Base-by-base conservation (phyloP, 2,888 invertebrate species). In the Xestia sexstrigata region DNA sequence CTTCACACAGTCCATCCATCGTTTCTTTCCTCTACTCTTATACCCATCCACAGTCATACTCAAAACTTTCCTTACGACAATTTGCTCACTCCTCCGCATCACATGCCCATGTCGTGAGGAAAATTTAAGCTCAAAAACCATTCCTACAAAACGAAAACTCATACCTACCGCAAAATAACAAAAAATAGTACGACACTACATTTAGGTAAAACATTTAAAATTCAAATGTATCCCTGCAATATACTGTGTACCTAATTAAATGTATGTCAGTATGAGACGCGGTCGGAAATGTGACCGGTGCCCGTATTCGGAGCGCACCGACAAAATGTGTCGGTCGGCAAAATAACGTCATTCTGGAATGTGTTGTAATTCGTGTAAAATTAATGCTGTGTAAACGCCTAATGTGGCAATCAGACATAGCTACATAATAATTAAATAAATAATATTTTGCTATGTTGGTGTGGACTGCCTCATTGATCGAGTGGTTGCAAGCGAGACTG, bases 341-440 rank as follows among this genome's bases (percentile, higher is more conserved):
- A 67, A 70, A 85, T 76, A 81, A 62, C 70, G 67, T 20, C n/a
- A 68, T 58, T 58, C 70, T 52, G 76, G 74, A 72, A 85, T 73
- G 74, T 85, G 85, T 82, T 73, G 74, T 76, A 82, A 84, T 79
- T 70, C 72, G 75, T 68, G 70, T 85, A 78, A 85, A 85, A 85
- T 83, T 26, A 79, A 83, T 76, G 20, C 49, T 81, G 69, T 63
- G 63, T 65, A 23, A 76, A 78, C 67, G 67, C 69, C 52, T 67
- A 66, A 70, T 77, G 77, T 75, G 2, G 81, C 66, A 80, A 81
- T 80, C 70, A 47, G 13, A 47, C 47, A 83, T 73, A 68, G 26
- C 71, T 72, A 70, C 67, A 63, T 74, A 35, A 65, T 60, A 63
- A 82, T 62, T 71, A 66, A 52, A 78, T 23, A 78, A 26, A 78